Evolutionary conservation across 2,888 invertebrate species (phyloP), one percentile per base, ranked within the genome.

Genomic region (Aromia moschata): DNA sequence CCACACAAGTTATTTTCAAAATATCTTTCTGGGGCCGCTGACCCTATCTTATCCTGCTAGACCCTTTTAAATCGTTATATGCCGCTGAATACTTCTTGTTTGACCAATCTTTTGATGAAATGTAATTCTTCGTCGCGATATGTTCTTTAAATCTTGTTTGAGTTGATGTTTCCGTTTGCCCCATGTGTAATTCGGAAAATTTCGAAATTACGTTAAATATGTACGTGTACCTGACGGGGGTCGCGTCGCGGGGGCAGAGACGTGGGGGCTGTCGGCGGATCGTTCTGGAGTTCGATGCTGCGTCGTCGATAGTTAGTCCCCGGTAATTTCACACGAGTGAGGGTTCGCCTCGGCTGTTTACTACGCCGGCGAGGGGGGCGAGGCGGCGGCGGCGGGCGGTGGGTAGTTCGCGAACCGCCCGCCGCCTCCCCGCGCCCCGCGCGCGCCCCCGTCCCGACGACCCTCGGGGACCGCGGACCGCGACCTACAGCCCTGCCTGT

Each of bases 381-480:
- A n/a, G 37, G 25, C 16, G 52, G 11, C 30, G 52, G 10, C 38
- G 12, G 52, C 40, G 11, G 52, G 30, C 40, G 52, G 52, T 49
- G 25, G 52, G 37, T 37, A 31, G 52, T 52, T 52, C 64, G 64
- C 60, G 57, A 64, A 68, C 58, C 20, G 46, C 60, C 57, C 58
- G 53, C 60, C 55, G 41, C 65, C 61, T 47, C 62, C 61, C 47
- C 65, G 14, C 51, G 31, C 58, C 54, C 53, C 62, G 9, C 56
- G 12, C 47, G 57, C 49, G 51, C 56, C 57, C 12, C 58, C 49
- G 41, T 59, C 61, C 49, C 55, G 41, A 38, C 36, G 55, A 51
- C 60, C 53, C 64, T 64, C 64, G 58, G 70, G 69, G 68, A 64
- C 65, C 71, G 71, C 70, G 70, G 73, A 73, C 74, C 73, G 74